phyloP scores from a whole-genome alignment of 2,888 invertebrate genomes.

The Ophion obscuratus region DNA sequence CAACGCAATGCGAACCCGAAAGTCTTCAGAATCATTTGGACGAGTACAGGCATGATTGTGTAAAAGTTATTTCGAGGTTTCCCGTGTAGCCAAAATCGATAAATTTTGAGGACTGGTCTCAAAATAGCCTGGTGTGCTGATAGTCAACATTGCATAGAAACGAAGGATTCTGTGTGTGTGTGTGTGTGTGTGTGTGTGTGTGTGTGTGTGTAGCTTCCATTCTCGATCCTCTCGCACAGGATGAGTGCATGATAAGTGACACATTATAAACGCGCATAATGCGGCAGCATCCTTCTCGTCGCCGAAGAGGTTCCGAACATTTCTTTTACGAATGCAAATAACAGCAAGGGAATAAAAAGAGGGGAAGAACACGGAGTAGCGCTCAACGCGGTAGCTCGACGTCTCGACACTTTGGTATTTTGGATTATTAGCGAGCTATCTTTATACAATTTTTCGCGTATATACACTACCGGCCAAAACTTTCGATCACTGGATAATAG shows the following conservation, averaged over 20 bases:
- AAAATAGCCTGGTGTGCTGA: not conserved
- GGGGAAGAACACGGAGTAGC: constrained; percentile 55
- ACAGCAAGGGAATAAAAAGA: constrained; percentile 39
- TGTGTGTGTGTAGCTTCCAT: constrained; percentile 4
- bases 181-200: not conserved
- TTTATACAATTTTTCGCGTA: not conserved
- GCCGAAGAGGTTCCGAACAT: constrained; percentile 28
- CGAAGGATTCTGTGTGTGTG: no score
- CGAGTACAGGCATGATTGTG: no score
- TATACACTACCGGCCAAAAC: not conserved
- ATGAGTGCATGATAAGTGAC: constrained; percentile 71
- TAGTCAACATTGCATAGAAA: not conserved
- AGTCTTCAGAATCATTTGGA: not conserved
- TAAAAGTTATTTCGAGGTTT: no score
- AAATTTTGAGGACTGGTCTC: not conserved
- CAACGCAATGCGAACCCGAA: not conserved
- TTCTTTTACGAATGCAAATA: constrained; percentile 72
- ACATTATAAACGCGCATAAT: constrained; percentile 69
- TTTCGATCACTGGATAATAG: not conserved
- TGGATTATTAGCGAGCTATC: constrained; percentile 49
- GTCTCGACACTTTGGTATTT: constrained; percentile 59
- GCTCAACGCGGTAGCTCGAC: constrained; percentile 67
- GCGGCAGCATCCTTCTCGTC: constrained; percentile 34
- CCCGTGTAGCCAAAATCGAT: not conserved
- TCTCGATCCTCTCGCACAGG: constrained; percentile 51